Evolutionary conservation across 1,140 invertebrate species (phyloP), one percentile per base, ranked within the genome.

Genomic region (Asbolus verrucosus): DNA sequence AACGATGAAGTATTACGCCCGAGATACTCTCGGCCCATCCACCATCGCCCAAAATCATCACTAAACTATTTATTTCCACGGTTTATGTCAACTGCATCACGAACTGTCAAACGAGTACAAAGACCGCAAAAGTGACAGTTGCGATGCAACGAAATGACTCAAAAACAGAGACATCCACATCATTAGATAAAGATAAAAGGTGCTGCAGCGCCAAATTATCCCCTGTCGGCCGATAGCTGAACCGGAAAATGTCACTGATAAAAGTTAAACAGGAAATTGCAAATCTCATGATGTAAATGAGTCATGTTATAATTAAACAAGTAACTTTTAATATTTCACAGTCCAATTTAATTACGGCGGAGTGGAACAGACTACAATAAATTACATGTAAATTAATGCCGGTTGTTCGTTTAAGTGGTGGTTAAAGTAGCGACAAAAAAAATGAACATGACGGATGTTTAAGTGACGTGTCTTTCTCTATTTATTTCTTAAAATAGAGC

Each of bases 101-200:
- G 59, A 62, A 62, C 59, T 62, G 59, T 62, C 59, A 62, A 62
- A 62, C 59, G 36, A 62, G 59, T 62, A 62, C 59, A 62, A 62
- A 62, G 59, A 62, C 46, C 46, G 46, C 46, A 54, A 54, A 54
- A 24, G 13, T 54, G 46, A 54, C 46, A 54, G 46, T 54, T 54
- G 46, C 46, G 46, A 54, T 54, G 46, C 46, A 54, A 54, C 46
- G n/a, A 21, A 46, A 30, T 54, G 46, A 54, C 46, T 54, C 46
- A 54, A 36, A 54, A 21, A 54, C 19, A 27, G 11, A 54, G 46
- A 54, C 5, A 13, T 21, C 24, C 43, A 3, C 4, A 54, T 1
- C 4, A 54, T 54, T 13, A 54, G 21, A 54, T 2, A 1, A 21
- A 14, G 21, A 54, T 16, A 4, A 4, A 13, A 27, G 8, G 21